Conservation (phyloP, 2,113 vertebrate species). For the Morphnarchus princeps region DNA sequence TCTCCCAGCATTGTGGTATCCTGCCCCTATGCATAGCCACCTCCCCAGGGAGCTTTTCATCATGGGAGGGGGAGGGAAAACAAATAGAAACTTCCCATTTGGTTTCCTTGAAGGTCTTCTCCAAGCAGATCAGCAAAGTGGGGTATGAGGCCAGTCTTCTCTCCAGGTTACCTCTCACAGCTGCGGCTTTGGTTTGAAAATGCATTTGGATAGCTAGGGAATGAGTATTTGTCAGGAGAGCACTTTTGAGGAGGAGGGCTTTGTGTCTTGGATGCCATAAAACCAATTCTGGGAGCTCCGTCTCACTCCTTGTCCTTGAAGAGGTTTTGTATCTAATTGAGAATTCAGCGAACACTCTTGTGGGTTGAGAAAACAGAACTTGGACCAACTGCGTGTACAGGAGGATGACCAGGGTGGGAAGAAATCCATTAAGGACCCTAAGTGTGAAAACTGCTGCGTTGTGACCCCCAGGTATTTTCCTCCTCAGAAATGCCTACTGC, state of each 20-base stretch:
- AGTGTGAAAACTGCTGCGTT: background rate
- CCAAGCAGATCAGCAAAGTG: background rate
- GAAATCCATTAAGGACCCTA: background rate
- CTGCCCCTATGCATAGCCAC: background rate
- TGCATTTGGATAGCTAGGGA: background rate
- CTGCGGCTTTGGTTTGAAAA: background rate
- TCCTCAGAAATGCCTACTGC: background rate
- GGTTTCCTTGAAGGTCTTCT: background rate
- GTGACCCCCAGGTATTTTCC: background rate
- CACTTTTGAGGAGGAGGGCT: background rate
- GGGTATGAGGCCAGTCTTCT: background rate
- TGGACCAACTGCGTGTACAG: background rate
- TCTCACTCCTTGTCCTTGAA: background rate
- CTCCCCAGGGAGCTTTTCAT: background rate
- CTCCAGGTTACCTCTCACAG: background rate
- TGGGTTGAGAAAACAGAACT: background rate
- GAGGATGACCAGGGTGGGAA: background rate
- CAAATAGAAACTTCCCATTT: background rate
- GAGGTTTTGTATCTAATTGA: background rate
- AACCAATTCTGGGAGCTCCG: constrained; percentile 3
- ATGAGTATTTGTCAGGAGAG: background rate
- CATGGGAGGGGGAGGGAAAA: background rate
- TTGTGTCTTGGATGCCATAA: background rate
- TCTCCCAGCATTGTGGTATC: background rate
- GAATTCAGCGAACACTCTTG: background rate